Evolutionary conservation across 2,888 invertebrate genomes (phyloP), one percentile per base, ranked within the genome.

Genomic region (Clusia tigrina): DNA sequence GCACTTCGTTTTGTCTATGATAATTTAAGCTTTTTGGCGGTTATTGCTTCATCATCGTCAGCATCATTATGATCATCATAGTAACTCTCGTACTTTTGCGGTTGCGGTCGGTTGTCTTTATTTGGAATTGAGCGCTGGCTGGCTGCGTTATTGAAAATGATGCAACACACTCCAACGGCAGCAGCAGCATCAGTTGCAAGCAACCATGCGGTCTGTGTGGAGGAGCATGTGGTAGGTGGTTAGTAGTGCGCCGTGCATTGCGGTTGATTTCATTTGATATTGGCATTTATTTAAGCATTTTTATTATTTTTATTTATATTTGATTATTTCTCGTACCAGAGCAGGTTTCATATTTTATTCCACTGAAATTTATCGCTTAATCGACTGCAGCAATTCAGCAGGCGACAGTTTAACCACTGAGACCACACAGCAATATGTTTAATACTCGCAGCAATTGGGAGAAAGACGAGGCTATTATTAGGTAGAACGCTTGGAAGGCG

Each of bases 21-120:
- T 48, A 5, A 22, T 48, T 48, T 9, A 48, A 18, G 48, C 48
- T 48, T 48, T 48, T 48, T 48, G 48, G 48, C 48, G 48, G 48
- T 48, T 48, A 48, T 48, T 48, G 48, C 48, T 48, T 48, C 48
- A 48, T 48, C 48, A 48, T 48, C 48, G n/a, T n/a, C n/a, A n/a
- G n/a, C n/a, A n/a, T n/a, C n/a, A n/a, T n/a, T n/a, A n/a, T n/a
- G n/a, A n/a, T n/a, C n/a, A n/a, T n/a, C n/a, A n/a, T n/a, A n/a
- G n/a, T n/a, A n/a, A n/a, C n/a, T n/a, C n/a, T n/a, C n/a, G n/a
- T n/a, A n/a, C 18, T 48, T 48, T 48, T 48, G 48, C 22, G 48
- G 48, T 42, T 48, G 48, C 32, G 12, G 32, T 12, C 42, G n/a
- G 42, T n/a, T 15, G 42, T n/a, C n/a, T 42, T 42, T 32, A 32